Conservation (phyloP, 1,140 invertebrate genomes). For the Hirudo medicinalis region DNA sequence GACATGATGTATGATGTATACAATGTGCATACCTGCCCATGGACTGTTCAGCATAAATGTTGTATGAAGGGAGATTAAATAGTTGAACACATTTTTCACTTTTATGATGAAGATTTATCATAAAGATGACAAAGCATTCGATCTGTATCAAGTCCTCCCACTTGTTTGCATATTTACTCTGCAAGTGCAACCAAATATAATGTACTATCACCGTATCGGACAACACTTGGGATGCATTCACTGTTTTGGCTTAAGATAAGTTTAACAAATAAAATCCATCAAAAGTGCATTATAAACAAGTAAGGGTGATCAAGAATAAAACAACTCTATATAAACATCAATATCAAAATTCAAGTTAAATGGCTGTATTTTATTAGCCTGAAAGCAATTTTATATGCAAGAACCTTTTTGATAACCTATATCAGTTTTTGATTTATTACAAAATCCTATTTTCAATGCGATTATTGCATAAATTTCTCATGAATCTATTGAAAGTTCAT, state of each 20-base stretch:
- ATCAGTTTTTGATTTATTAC: background rate
- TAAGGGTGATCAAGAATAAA: background rate
- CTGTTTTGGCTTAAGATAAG: too few species aligned
- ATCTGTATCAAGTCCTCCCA: slow-evolving; percentile 77
- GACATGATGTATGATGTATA: too few species aligned
- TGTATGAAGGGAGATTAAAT: slow-evolving; percentile 81
- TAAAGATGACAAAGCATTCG: slow-evolving; percentile 88
- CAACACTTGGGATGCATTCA: too few species aligned
- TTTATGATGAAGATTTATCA: slow-evolving; percentile 91
- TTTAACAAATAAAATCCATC: background rate
- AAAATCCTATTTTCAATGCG: background rate
- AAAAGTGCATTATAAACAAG: background rate
- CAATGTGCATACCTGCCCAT: slow-evolving; percentile 54
- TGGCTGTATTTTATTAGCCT: too few species aligned
- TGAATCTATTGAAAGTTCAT: background rate
- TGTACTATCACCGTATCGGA: too few species aligned
- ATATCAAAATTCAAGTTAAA: too few species aligned
- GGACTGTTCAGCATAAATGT: slow-evolving; percentile 95
- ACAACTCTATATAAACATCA: too few species aligned
- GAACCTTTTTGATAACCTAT: background rate
- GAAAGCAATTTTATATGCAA: too few species aligned
- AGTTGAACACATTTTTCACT: slow-evolving; percentile 95
- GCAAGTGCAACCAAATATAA: slow-evolving; percentile 52
- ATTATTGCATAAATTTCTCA: slow-evolving; percentile 6
- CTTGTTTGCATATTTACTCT: slow-evolving; percentile 88